phyloP scores from a whole-genome alignment of 2,888 invertebrate species.

The Yponomeuta plumbellus region DNA sequence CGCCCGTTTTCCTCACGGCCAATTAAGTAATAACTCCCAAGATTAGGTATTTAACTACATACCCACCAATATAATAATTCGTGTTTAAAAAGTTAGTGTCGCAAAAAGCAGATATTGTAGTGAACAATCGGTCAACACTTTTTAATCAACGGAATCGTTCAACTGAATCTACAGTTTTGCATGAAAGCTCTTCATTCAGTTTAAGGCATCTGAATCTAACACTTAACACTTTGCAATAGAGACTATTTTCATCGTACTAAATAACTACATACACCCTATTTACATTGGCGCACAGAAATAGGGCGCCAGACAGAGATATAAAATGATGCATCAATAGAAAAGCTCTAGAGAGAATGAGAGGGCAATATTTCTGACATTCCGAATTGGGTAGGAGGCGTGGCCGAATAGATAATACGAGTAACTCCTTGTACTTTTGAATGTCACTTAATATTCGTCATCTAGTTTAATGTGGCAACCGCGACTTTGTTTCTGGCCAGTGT shows the following conservation, averaged over 20 bases:
- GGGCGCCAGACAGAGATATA: conserved; percentile 30
- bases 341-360: conserved; percentile 36
- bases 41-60: not conserved
- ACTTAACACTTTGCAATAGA: not conserved
- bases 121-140: not conserved
- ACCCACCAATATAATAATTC: not conserved
- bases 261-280: not conserved
- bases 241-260: not conserved
- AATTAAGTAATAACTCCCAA: not conserved
- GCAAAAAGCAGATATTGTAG: too few relatives aligned
- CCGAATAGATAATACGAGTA: conserved; percentile 47
- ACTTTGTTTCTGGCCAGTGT: not conserved
- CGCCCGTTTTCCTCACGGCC: not conserved
- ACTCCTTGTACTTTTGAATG: conserved; percentile 38
- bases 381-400: conserved; percentile 52
- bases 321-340: conserved; percentile 5
- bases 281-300: not conserved
- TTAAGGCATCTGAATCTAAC: not conserved
- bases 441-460: conserved; percentile 37
- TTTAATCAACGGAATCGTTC: not conserved
- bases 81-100: not conserved
- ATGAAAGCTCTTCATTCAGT: not conserved
- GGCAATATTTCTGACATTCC: conserved; percentile 31
- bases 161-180: not conserved
- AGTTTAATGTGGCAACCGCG: not conserved